Conservation (phyloP, 2,888 invertebrate species). For the Epiperipatus broadwayi region DNA sequence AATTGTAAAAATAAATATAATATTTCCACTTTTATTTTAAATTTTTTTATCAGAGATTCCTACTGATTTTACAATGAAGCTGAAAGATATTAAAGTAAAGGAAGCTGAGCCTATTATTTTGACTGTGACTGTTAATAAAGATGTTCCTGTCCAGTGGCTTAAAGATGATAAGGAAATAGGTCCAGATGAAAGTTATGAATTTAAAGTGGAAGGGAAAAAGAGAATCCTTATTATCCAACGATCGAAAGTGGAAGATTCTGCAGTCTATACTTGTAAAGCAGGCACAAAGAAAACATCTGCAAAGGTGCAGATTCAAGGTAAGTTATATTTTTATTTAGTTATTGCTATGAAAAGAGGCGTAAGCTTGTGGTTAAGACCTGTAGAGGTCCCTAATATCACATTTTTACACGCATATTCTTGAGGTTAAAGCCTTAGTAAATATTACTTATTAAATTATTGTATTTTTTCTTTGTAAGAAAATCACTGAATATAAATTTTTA, state of each 20-base stretch:
- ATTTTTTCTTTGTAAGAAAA: too few species aligned
- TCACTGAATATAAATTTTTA: too few species aligned
- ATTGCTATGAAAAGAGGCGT: too few species aligned
- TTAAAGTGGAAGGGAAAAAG: constrained; percentile 44
- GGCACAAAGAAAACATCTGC: constrained; percentile 51
- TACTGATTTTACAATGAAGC: constrained; percentile 63
- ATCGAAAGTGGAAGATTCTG: constrained; percentile 52
- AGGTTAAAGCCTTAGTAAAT: too few species aligned
- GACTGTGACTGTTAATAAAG: constrained; percentile 29
- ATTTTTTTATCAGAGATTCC: constrained; percentile 45
- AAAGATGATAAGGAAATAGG: constrained; percentile 37
- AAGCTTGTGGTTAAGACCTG: too few species aligned
- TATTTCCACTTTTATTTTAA: too few species aligned
- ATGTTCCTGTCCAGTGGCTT: constrained; percentile 78
- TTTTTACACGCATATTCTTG: too few species aligned
- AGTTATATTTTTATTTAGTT: too few species aligned
- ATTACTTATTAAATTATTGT: too few species aligned
- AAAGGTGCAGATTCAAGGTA: constrained; percentile 50
- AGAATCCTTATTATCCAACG: constrained; percentile 75
- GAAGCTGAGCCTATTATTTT: constrained; percentile 39
- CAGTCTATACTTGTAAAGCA: constrained; percentile 56
- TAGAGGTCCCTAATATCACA: too few species aligned
- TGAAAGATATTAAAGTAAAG: constrained; percentile 57
- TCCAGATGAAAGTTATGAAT: constrained; percentile 15
- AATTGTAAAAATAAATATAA: too few species aligned